Conservation (phyloP, 2,797 vertebrate genomes). For the Enteromius trimaculatus region DNA sequence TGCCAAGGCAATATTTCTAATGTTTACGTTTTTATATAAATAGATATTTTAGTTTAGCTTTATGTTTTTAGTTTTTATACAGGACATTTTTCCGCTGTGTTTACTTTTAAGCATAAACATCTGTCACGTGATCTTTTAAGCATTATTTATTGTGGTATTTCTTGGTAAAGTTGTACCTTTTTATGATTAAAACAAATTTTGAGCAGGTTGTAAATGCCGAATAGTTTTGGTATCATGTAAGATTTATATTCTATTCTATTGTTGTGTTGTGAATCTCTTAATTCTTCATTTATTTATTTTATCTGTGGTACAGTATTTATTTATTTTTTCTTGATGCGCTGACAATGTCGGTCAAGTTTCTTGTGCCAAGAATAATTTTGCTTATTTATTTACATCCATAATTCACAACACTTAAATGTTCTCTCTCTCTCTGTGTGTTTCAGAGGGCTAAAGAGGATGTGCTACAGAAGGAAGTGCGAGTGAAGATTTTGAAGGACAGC, state of each 20-base stretch:
- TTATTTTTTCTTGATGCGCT: background rate
- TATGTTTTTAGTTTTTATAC: background rate
- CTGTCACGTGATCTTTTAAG: too few species aligned
- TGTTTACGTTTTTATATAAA: background rate
- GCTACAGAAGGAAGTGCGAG: constrained; percentile 96
- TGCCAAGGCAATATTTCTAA: background rate
- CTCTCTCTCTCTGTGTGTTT: constrained; percentile 44
- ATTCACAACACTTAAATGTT: too few species aligned
- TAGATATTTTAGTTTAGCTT: background rate
- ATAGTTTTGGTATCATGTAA: background rate
- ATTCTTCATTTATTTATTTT: background rate
- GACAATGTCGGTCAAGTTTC: background rate
- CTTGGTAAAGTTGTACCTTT: background rate
- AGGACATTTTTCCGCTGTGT: background rate
- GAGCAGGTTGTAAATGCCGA: background rate
- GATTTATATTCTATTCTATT: background rate
- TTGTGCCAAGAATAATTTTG: background rate
- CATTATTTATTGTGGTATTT: too few species aligned
- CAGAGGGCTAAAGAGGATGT: constrained; percentile 99
- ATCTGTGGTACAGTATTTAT: background rate
- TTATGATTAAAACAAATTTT: background rate
- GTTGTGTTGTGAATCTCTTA: too few species aligned
- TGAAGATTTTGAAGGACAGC: constrained; percentile 97
- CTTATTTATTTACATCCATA: background rate
- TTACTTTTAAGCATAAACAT: too few species aligned